These are phyloP conservation scores for Spilarctia lutea DNA, from an alignment of 2,888 invertebrate genomes.

Conservation along the genomic window DNA sequence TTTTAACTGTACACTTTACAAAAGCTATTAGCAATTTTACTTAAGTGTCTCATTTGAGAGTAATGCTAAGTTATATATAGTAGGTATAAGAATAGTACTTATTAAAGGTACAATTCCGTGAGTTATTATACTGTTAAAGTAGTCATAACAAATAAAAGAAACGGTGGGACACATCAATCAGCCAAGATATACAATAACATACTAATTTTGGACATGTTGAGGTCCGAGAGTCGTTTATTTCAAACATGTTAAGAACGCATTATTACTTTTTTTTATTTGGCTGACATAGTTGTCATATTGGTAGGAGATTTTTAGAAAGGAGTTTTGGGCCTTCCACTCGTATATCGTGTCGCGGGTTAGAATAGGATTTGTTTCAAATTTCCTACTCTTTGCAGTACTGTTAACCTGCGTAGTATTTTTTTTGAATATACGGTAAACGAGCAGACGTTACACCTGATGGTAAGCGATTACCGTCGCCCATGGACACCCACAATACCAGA, in stretches of 20 bases:
- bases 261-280: neutral
- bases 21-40: constrained; percentile 4
- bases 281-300: neutral
- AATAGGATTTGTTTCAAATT: too few species aligned
- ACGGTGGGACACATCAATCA: constrained; percentile 44
- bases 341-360: too few species aligned
- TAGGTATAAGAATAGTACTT: neutral
- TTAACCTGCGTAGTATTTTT: too few species aligned
- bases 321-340: too few species aligned
- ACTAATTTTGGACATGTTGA: constrained; percentile 39
- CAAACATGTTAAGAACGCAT: neutral
- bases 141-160: constrained; percentile 39
- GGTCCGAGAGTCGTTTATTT: neutral
- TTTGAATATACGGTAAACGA: too few species aligned
- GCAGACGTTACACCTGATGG: too few species aligned
- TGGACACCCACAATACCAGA: too few species aligned
- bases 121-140: constrained; percentile 35
- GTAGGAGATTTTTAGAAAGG: neutral
- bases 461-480: too few species aligned
- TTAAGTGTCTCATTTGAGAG: neutral
- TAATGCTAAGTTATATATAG: too few species aligned
- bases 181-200: constrained; percentile 33
- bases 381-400: too few species aligned
- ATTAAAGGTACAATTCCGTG: constrained; percentile 22
- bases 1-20: neutral